phyloP scores from a whole-genome alignment of 2,888 invertebrate species.

The Cantharis rufa region DNA sequence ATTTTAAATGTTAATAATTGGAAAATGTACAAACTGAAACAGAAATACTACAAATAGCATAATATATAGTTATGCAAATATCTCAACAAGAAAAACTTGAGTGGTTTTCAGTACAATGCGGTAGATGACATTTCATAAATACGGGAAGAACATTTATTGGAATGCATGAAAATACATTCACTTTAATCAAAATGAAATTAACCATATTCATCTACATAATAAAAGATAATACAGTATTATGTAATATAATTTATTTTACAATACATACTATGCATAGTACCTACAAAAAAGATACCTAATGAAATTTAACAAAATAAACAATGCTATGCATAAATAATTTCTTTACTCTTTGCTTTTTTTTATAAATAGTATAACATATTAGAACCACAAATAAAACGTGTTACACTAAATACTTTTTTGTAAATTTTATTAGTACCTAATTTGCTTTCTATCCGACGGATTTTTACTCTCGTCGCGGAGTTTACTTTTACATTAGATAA shows the following conservation, averaged over 20 bases:
- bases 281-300: not conserved
- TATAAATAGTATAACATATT: not conserved
- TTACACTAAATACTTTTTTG: not conserved
- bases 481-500: not conserved
- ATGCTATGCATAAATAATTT: not conserved
- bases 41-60: not conserved
- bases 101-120: not conserved
- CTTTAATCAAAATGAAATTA: not conserved
- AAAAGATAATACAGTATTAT: not conserved
- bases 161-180: not conserved
- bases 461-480: not conserved
- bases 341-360: not conserved
- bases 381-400: not conserved
- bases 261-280: not conserved
- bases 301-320: not conserved
- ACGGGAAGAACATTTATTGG: not conserved
- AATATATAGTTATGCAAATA: not conserved
- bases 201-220: not conserved
- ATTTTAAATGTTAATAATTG: not conserved
- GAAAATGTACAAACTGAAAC: not conserved
- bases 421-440: not conserved
- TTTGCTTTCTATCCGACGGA: not conserved
- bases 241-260: not conserved
- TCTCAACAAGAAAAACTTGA: not conserved
- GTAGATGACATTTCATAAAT: not conserved